Percentiles rank a stretch among this genome's conserved stretches.
phyloP scores from a whole-genome alignment of 1,140 invertebrate genomes.

The Bombus soroeensis region DNA sequence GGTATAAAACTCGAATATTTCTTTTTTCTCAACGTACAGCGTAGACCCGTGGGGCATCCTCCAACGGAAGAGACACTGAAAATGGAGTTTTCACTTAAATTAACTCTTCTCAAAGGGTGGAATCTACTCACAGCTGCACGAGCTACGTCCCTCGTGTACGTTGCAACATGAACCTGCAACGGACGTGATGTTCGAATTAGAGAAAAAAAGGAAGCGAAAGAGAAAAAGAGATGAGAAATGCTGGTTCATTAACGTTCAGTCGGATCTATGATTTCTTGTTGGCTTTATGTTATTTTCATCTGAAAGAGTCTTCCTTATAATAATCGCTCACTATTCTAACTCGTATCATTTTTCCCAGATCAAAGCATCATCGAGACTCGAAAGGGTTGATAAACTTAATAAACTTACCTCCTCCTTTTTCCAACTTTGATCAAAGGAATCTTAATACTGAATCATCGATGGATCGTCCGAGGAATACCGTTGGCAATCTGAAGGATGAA shows the following conservation, averaged over 20 bases:
- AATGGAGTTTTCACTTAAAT: conserved; percentile 68
- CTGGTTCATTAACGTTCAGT: conserved; percentile 43
- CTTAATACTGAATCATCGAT: not conserved
- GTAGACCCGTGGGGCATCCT: conserved; percentile 15
- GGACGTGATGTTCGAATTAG: conserved; percentile 24
- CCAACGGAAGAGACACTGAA: conserved; percentile 50
- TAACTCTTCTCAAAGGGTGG: conserved; percentile 57
- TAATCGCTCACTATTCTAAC: not conserved
- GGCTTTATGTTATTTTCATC: not conserved
- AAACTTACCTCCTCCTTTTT: not conserved
- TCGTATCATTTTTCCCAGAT: not conserved
- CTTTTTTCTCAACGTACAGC: conserved; percentile 27
- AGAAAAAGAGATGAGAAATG: no score
- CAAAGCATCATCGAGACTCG: not conserved
- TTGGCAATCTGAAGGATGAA: not conserved
- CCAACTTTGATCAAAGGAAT: not conserved
- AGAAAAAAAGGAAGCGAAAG: not conserved
- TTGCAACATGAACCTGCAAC: conserved; percentile 51
- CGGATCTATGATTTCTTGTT: conserved; percentile 40
- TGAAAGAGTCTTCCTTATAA: not conserved
- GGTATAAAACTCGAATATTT: conserved; percentile 48
- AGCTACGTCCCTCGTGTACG: conserved; percentile 30
- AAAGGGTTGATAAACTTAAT: not conserved
- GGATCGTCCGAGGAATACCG: not conserved
- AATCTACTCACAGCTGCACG: conserved; percentile 28